phyloP scores from a whole-genome alignment of 1,140 invertebrate genomes.

The Pseudomyrmex cubaensis region DNA sequence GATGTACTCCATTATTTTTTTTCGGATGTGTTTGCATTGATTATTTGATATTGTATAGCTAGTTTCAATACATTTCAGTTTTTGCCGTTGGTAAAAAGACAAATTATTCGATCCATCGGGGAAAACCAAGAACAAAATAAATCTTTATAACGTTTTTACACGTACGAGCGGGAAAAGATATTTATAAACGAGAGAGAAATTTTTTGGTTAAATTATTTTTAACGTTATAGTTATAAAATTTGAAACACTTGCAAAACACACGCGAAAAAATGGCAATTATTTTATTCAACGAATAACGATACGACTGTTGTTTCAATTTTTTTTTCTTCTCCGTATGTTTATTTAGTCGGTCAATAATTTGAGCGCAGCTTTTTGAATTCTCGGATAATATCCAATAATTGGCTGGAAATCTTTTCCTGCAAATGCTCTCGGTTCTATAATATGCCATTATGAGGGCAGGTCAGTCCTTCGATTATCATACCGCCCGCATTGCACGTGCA shows the following conservation, averaged over 20 bases:
- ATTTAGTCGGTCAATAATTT: neutral
- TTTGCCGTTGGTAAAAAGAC: constrained; percentile 17
- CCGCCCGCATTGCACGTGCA: constrained; percentile 38
- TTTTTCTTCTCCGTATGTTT: no score
- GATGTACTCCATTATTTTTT: constrained; percentile 51
- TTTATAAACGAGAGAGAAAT: neutral
- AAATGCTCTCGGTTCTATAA: constrained; percentile 16
- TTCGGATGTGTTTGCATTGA: constrained; percentile 50
- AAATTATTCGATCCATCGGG: constrained; percentile 23
- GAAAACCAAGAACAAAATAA: constrained; percentile 30
- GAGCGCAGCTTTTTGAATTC: neutral
- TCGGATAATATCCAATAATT: neutral
- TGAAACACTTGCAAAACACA: no score
- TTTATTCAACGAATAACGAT: no score
- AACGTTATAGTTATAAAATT: no score
- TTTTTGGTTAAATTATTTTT: no score
- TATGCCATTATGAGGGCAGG: constrained; percentile 31
- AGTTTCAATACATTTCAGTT: constrained; percentile 42
- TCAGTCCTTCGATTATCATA: constrained; percentile 45
- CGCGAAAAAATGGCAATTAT: neutral
- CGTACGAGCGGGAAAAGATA: neutral
- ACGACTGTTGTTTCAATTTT: no score
- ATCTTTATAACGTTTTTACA: neutral
- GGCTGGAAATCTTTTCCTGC: neutral
- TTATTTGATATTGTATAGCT: constrained; percentile 49